Evolutionary conservation across 2,797 vertebrate genomes (phyloP).

Genomic region (Cottoperca gobio): DNA sequence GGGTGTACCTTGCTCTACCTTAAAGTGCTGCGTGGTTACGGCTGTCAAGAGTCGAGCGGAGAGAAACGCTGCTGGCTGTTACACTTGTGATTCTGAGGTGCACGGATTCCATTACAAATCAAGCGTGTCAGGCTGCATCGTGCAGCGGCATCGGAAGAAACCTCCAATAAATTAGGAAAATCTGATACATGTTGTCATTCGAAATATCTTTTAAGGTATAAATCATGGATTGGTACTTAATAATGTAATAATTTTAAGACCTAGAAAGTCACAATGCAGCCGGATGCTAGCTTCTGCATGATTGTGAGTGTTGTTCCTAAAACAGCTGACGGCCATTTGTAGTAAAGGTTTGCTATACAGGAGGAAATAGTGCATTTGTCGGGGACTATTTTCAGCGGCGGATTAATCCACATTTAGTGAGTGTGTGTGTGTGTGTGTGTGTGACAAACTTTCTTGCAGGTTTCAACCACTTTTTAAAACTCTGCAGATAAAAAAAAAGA

Average conservation of each 20-base stretch:
- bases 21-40: slow-evolving; percentile 42
- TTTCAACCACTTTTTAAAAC: neutral
- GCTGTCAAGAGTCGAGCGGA: slow-evolving; percentile 39
- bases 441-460: neutral
- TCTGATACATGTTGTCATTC: neutral
- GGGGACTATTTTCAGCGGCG: neutral
- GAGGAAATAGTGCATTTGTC: neutral
- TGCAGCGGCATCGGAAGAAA: neutral
- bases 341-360: neutral
- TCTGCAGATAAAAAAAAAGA: neutral
- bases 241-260: neutral
- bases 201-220: neutral
- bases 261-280: neutral
- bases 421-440: neutral
- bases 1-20: slow-evolving; percentile 69
- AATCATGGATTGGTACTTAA: neutral
- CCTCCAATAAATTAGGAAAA: neutral
- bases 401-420: neutral
- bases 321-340: neutral
- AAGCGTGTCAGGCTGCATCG: neutral
- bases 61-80: neutral
- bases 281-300: neutral
- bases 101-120: slow-evolving; percentile 15
- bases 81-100: neutral
- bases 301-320: neutral